Percentiles rank a stretch among this genome's conserved stretches.
Evolutionary conservation across 2,113 vertebrate species (phyloP).

Genomic region (Gorsachius goisagi): DNA sequence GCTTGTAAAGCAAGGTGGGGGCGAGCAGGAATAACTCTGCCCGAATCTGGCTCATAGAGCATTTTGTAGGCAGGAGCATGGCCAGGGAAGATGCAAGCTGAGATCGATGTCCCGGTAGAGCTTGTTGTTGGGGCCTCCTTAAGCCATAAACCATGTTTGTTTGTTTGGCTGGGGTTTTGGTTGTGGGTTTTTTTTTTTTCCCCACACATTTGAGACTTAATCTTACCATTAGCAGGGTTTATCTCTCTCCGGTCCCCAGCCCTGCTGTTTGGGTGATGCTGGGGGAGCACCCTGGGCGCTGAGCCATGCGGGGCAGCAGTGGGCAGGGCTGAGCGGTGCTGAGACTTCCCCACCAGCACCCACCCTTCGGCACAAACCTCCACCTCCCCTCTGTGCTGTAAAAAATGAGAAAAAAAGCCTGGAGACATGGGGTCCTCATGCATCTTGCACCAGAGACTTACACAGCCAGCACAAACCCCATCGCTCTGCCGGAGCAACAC

Average conservation of each 20-base stretch:
- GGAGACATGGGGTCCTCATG: fast-evolving
- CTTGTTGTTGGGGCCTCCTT: background rate
- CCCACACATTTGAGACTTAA: background rate
- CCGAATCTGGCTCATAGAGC: background rate
- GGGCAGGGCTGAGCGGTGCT: background rate
- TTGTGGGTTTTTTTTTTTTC: background rate
- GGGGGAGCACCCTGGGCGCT: background rate
- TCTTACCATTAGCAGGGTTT: background rate
- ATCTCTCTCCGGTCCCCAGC: fast-evolving
- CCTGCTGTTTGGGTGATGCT: background rate
- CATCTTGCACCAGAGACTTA: background rate
- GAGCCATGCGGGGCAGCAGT: background rate
- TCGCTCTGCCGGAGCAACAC: background rate
- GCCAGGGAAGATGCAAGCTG: background rate
- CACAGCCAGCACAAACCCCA: fast-evolving
- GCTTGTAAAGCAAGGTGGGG: background rate
- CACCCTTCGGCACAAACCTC: background rate
- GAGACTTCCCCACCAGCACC: background rate
- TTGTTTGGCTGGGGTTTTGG: background rate
- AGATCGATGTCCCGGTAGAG: background rate
- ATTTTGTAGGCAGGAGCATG: fast-evolving
- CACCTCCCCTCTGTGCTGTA: background rate
- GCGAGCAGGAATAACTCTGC: background rate
- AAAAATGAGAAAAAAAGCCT: background rate
- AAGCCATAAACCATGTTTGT: background rate